Base-by-base conservation (phyloP, 2,888 invertebrate species). In the Piscicola geometra region DNA sequence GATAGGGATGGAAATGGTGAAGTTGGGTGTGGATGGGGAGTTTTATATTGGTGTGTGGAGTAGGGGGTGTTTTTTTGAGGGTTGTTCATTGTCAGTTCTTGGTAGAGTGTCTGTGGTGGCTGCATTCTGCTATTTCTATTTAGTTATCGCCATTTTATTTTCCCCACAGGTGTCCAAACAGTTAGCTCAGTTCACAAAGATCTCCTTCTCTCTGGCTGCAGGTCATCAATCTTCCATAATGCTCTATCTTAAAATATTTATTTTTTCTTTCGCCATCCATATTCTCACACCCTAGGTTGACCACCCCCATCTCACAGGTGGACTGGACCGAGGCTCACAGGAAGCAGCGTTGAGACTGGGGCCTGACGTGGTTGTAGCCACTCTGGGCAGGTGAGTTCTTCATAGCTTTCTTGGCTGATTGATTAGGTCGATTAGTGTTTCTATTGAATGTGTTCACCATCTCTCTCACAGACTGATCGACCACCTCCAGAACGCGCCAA, bases 341-440 rank as follows among this genome's bases (percentile, higher is more conserved):
- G 88, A 88, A 81, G 86, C 87, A 25, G 86, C 87, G 12, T 82
- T 89, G 56, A 89, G 96, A 32, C 90, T 91, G 81, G 93, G 92
- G 83, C 98, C 98, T 0, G 98, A 99, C 85, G 90, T 99, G 81
- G 96, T 99, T 35, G 95, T 99, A 82, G 98, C 98, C 0, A 99
- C 99, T 0, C 99, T 99, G 0, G 99, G 99, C 76, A 56, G 60
- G 60, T 56, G 21, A 56, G 9, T 5, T 41, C 15, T 15, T 15
- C 41, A n/a, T n/a, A n/a, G n/a, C n/a, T n/a, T n/a, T n/a, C n/a
- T n/a, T n/a, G n/a, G n/a, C n/a, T n/a, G n/a, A n/a, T n/a, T n/a
- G n/a, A n/a, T n/a, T n/a, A n/a, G n/a, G n/a, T n/a, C 41, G 9
- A 41, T 15, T 41, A 41, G 9, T 5, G 9, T 41, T 41, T 41